Percentiles rank a stretch among this genome's conserved stretches.
Conservation (phyloP, 2,797 vertebrate species). For the Toxotes lorentzi region DNA sequence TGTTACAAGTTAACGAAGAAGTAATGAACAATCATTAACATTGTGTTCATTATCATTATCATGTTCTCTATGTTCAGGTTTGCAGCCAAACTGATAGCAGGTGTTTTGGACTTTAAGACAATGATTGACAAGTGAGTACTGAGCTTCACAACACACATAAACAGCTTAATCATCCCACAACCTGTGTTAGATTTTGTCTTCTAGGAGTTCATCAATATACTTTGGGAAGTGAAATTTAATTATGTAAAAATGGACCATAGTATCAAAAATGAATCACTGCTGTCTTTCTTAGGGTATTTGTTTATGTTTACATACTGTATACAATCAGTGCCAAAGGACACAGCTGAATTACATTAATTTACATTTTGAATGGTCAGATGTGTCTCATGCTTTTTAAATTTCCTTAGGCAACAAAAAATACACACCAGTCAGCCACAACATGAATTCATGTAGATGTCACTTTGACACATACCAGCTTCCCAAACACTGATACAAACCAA, state of each 20-base stretch:
- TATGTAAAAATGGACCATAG: neutral
- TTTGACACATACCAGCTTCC: too few species aligned
- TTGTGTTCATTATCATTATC: too few species aligned
- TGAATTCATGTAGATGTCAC: too few species aligned
- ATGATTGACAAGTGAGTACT: constrained; percentile 97
- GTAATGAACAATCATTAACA: neutral
- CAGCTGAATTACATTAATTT: too few species aligned
- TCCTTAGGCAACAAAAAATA: neutral
- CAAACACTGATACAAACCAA: too few species aligned
- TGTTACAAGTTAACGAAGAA: neutral
- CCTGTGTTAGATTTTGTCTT: neutral
- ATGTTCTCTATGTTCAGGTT: constrained; percentile 83
- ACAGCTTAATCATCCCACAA: neutral
- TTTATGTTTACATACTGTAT: neutral
- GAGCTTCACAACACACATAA: neutral
- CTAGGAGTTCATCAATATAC: neutral
- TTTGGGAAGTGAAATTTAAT: neutral
- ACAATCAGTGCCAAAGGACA: too few species aligned
- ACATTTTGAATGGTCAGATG: neutral
- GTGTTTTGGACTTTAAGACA: constrained; percentile 94
- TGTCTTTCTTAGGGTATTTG: neutral
- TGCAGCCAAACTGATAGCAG: constrained; percentile 94
- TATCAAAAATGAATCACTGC: neutral
- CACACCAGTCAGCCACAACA: too few species aligned
- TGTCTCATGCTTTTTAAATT: neutral